Percentiles rank a stretch among this genome's conserved stretches.
Conservation (phyloP, 2,888 invertebrate species). For the Helleia helle region DNA sequence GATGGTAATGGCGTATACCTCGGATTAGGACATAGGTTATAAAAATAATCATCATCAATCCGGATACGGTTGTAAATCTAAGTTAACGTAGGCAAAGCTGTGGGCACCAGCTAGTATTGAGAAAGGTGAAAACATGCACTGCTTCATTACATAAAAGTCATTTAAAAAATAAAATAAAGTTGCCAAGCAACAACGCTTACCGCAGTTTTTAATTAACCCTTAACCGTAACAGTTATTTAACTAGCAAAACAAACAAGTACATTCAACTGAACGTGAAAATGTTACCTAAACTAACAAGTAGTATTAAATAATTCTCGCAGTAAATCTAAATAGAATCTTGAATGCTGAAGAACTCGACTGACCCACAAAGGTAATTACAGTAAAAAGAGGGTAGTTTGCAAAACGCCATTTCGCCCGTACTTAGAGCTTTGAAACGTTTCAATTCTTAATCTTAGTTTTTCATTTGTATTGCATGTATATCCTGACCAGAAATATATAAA, state of each 20-base stretch:
- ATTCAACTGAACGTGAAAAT: background rate
- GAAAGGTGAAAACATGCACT: no score
- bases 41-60: no score
- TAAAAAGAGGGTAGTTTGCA: constrained; percentile 16
- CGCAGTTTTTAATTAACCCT: constrained; percentile 3
- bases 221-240: background rate
- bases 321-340: background rate
- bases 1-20: no score
- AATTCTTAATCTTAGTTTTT: background rate
- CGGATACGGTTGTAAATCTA: no score
- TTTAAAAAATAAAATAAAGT: no score
- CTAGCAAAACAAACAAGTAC: background rate
- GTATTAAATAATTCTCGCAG: background rate
- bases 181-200: background rate
- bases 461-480: no score
- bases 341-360: constrained; percentile 14
- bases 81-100: no score
- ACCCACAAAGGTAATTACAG: constrained; percentile 21
- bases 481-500: no score
- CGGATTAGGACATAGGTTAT: no score
- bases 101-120: no score
- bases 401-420: constrained; percentile 7
- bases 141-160: no score
- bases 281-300: background rate
- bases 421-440: background rate